Conservation (phyloP, 2,888 invertebrate genomes). For the Apodemia zela region DNA sequence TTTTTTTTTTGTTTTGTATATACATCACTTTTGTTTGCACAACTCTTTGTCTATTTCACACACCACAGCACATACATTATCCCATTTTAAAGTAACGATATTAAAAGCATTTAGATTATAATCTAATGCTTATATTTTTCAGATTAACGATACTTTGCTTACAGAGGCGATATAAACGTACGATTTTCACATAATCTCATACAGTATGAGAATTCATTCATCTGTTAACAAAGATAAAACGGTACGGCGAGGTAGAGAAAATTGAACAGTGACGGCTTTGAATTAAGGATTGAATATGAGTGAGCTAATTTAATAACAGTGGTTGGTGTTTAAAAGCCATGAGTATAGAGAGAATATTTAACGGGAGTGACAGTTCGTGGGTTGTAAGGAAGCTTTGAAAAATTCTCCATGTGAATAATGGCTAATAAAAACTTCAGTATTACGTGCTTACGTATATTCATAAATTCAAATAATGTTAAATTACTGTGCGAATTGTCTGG, state of each 20-base stretch:
- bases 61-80: background rate
- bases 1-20: background rate
- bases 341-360: background rate
- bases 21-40: background rate
- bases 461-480: background rate
- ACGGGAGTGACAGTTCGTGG: background rate
- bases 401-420: slow-evolving; percentile 1
- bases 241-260: slow-evolving; percentile 27
- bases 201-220: slow-evolving; percentile 52
- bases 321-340: background rate
- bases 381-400: background rate
- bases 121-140: slow-evolving; percentile 14
- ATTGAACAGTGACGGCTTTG: slow-evolving; percentile 13
- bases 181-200: slow-evolving; percentile 44
- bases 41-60: background rate
- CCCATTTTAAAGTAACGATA: slow-evolving; percentile 2
- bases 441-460: background rate
- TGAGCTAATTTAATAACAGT: background rate
- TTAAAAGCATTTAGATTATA: slow-evolving; percentile 3
- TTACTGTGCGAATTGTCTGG: background rate
- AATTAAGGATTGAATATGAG: slow-evolving; percentile 15
- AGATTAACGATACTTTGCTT: slow-evolving; percentile 18
- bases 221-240: slow-evolving; percentile 65
- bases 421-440: background rate
- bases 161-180: slow-evolving; percentile 15